Evolutionary conservation across 1,140 invertebrate species (phyloP).

Genomic region (Drosophila tani): DNA sequence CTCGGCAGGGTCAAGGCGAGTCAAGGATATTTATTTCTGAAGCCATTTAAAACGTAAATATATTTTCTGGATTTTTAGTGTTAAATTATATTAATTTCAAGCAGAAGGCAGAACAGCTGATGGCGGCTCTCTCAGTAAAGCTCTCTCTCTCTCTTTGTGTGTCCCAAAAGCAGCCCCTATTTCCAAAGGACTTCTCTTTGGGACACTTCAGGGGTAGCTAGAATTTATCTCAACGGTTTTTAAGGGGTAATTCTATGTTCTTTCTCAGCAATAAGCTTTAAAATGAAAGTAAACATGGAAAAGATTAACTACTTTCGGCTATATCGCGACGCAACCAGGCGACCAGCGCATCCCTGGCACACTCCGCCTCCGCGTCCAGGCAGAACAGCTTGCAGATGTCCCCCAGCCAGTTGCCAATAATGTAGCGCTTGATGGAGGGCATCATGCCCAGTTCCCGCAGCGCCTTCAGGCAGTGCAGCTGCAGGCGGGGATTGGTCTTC

Average conservation of each 20-base stretch:
- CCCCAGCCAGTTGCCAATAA: constrained; percentile 61
- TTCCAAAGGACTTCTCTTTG: constrained; percentile 13
- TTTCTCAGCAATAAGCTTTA: background rate
- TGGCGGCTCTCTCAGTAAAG: constrained; percentile 1
- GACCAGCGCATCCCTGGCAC: constrained; percentile 58
- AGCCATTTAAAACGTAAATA: background rate
- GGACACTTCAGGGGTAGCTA: constrained; percentile 34
- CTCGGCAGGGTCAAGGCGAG: constrained; percentile 4
- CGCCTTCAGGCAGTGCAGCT: constrained; percentile 60
- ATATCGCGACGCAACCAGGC: constrained; percentile 73
- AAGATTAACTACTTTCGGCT: constrained; percentile 54
- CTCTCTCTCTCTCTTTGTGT: background rate
- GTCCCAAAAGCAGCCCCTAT: constrained; percentile 2
- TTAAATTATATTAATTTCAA: constrained; percentile 15
- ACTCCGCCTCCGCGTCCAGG: constrained; percentile 61
- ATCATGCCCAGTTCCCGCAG: constrained; percentile 64
- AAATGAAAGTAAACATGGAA: background rate
- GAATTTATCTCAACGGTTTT: constrained; percentile 33
- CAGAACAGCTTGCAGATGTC: constrained; percentile 48
- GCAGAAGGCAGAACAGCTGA: constrained; percentile 26
- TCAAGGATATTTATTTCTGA: background rate
- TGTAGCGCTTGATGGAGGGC: constrained; percentile 72
- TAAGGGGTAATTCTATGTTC: constrained; percentile 31
- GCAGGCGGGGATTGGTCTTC: constrained; percentile 49
- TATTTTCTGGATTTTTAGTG: background rate